These are phyloP conservation scores for Caenorhabditis briggsae DNA, from an alignment of 1,140 invertebrate species.

Conservation along the genomic window DNA sequence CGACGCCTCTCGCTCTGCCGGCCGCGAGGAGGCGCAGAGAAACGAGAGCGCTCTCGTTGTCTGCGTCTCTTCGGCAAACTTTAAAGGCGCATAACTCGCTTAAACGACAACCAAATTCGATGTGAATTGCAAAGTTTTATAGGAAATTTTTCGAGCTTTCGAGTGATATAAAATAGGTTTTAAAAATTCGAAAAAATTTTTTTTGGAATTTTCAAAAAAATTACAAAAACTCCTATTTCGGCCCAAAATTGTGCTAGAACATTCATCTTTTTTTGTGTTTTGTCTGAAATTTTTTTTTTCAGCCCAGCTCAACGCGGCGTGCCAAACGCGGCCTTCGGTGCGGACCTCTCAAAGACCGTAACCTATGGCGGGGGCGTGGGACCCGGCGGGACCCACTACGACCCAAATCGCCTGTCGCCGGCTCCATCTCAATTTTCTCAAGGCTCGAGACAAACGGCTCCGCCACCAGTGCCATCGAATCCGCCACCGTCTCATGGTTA, in stretches of 20 bases:
- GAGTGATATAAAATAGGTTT: neutral
- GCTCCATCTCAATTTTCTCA: constrained; percentile 24
- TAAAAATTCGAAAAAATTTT: neutral
- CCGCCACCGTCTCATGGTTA: constrained; percentile 48
- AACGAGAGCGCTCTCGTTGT: no score
- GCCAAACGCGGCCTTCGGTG: constrained; percentile 20
- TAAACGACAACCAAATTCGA: no score
- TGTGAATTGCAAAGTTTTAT: no score
- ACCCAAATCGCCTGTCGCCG: neutral
- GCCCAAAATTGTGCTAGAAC: no score
- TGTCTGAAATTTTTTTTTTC: constrained; percentile 10
- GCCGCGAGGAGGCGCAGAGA: no score
- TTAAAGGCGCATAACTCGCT: no score
- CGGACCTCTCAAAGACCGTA: constrained; percentile 3
- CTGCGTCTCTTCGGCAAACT: no score
- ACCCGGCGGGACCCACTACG: constrained; percentile 37
- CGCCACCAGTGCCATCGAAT: constrained; percentile 50
- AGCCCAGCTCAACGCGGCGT: constrained; percentile 58
- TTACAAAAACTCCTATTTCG: neutral
- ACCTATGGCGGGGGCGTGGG: constrained; percentile 41
- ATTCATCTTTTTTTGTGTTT: neutral
- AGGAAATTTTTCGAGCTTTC: no score
- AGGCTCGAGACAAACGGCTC: neutral
- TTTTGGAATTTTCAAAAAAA: neutral
- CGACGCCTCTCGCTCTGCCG: no score